Conservation (phyloP, 2,113 vertebrate genomes). For the Labrus mixtus region DNA sequence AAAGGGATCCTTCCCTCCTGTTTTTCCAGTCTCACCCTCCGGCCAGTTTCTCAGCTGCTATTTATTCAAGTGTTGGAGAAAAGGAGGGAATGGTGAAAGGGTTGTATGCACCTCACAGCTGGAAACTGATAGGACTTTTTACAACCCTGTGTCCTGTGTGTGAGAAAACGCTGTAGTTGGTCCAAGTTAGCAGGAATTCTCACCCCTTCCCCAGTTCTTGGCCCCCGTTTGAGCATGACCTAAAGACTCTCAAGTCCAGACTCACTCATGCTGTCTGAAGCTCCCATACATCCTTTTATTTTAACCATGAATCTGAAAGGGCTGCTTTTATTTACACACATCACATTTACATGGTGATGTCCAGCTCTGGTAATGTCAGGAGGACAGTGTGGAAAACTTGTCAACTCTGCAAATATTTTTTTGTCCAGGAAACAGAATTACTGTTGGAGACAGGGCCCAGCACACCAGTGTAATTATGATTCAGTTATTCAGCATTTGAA, state of each 20-base stretch:
- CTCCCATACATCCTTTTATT: constrained; percentile 8
- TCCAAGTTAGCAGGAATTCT: constrained; percentile 53
- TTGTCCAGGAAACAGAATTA: neutral
- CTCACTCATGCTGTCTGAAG: constrained; percentile 49
- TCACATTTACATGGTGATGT: constrained; percentile 17
- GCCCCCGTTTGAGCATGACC: constrained; percentile 50
- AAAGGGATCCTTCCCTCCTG: constrained; percentile 53
- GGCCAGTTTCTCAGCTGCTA: constrained; percentile 72
- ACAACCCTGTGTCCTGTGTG: constrained; percentile 66
- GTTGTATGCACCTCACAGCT: constrained; percentile 79
- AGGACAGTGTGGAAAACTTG: neutral
- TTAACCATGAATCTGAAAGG: constrained; percentile 31
- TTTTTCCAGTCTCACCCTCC: constrained; percentile 48
- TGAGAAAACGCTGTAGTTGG: constrained; percentile 69
- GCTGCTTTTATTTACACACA: constrained; percentile 23
- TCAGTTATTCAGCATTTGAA: neutral
- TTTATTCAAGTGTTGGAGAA: constrained; percentile 77
- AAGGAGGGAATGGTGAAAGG: constrained; percentile 69
- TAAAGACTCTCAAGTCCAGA: constrained; percentile 43
- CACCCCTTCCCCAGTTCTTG: constrained; percentile 38
- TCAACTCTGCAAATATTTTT: neutral
- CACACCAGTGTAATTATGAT: neutral
- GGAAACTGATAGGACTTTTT: constrained; percentile 77
- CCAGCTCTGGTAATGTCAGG: constrained; percentile 2
- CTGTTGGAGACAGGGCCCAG: neutral